phyloP scores from a whole-genome alignment of 2,113 vertebrate species.

The Talpa occidentalis region DNA sequence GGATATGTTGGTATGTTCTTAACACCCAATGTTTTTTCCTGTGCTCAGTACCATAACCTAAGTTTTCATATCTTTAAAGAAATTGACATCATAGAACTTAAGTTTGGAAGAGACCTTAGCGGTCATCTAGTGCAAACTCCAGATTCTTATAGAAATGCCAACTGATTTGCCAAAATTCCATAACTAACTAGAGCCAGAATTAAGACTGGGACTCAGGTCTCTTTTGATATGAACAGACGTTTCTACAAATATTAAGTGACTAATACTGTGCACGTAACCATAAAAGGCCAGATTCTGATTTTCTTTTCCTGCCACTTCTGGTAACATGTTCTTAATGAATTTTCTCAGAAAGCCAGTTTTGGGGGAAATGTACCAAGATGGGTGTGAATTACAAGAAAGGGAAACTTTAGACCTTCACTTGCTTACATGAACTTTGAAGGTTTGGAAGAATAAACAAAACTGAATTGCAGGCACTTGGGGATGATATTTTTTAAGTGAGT shows the following conservation, averaged over 20 bases:
- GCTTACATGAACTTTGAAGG: neutral
- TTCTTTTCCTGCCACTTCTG: neutral
- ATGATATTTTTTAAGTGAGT: neutral
- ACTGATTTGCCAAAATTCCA: neutral
- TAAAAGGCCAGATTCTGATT: neutral
- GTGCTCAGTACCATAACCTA: neutral
- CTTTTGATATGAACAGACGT: neutral
- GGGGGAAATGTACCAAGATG: neutral
- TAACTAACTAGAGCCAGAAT: neutral
- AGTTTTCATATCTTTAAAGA: conserved; percentile 2
- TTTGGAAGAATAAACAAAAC: neutral
- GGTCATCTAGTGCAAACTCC: neutral
- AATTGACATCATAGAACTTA: neutral
- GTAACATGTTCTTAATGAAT: conserved; percentile 42
- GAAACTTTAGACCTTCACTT: neutral
- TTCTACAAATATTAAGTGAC: too few relatives aligned
- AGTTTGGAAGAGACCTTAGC: neutral
- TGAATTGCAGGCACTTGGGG: neutral
- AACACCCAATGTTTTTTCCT: neutral
- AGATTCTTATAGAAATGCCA: neutral
- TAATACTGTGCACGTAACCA: neutral
- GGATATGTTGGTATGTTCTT: neutral
- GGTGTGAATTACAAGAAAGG: neutral
- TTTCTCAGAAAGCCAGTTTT: conserved; percentile 66
- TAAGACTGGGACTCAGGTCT: neutral